phyloP scores from a whole-genome alignment of 2,113 vertebrate genomes.

The Panthera leo region DNA sequence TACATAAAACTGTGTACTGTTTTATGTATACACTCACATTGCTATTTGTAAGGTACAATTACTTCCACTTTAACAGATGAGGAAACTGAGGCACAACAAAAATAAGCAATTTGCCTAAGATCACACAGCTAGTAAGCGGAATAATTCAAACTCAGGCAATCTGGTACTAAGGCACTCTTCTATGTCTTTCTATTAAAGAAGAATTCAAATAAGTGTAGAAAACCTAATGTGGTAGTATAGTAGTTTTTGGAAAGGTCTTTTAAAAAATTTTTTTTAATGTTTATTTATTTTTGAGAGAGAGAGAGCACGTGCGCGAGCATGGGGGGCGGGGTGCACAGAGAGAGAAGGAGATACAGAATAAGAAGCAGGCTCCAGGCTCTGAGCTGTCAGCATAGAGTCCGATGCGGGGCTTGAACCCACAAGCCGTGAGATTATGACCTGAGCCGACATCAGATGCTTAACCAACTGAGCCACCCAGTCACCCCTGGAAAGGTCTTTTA shows the following conservation, averaged over 20 bases:
- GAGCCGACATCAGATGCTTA: too few relatives aligned
- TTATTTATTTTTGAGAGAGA: too few relatives aligned
- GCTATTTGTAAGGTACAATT: neutral
- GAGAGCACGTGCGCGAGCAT: too few relatives aligned
- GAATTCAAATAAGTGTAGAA: neutral
- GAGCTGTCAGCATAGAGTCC: too few relatives aligned
- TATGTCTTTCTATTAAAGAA: constrained; percentile 19
- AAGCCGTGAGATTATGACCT: too few relatives aligned
- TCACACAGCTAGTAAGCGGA: neutral
- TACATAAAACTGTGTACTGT: neutral
- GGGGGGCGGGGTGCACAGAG: too few relatives aligned
- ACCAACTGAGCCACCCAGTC: too few relatives aligned
- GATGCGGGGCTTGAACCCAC: too few relatives aligned
- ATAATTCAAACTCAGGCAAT: neutral
- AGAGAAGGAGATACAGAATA: too few relatives aligned
- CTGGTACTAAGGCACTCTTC: neutral
- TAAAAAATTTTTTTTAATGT: too few relatives aligned
- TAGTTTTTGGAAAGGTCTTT: constrained; percentile 14
- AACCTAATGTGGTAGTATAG: neutral
- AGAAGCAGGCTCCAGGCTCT: too few relatives aligned
- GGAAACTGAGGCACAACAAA: neutral
- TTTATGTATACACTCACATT: neutral
- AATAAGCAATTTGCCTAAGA: neutral
- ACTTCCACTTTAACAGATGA: neutral
- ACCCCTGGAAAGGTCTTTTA: neutral